Evolutionary conservation across 2,888 invertebrate genomes (phyloP).

Genomic region (Polylopha cassiicola): DNA sequence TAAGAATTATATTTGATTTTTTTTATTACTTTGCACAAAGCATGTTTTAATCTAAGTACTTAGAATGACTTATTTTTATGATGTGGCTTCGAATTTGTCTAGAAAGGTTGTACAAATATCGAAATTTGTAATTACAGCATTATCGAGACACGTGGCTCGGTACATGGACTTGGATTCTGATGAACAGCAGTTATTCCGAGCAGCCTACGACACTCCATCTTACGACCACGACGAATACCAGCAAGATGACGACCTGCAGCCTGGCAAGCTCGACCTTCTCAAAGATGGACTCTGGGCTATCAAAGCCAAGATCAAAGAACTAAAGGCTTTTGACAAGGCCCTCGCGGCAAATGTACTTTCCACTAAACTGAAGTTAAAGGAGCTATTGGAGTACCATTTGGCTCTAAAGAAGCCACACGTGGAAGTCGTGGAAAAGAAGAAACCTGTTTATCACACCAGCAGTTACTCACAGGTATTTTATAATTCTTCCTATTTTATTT

Average conservation of each 20-base stretch:
- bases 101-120: too few relatives aligned
- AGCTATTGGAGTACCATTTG: constrained; percentile 44
- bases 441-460: constrained; percentile 40
- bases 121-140: too few relatives aligned
- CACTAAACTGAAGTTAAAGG: constrained; percentile 61
- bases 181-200: constrained; percentile 56
- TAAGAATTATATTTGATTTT: neutral
- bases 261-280: constrained; percentile 56
- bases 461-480: constrained; percentile 50
- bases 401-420: constrained; percentile 46
- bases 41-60: neutral
- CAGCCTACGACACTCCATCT: constrained; percentile 58
- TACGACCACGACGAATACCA: constrained; percentile 52
- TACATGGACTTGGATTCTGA: constrained; percentile 58
- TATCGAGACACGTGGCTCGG: constrained; percentile 45
- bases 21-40: neutral
- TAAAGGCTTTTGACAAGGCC: constrained; percentile 62
- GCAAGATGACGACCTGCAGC: constrained; percentile 42
- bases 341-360: constrained; percentile 55
- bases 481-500: too few relatives aligned
- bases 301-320: constrained; percentile 59
- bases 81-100: too few relatives aligned
- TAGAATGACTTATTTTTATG: too few relatives aligned
- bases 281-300: constrained; percentile 64
- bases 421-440: constrained; percentile 41